Evolutionary conservation across 2,888 invertebrate genomes (phyloP).

Genomic region (Calameuta idolon): DNA sequence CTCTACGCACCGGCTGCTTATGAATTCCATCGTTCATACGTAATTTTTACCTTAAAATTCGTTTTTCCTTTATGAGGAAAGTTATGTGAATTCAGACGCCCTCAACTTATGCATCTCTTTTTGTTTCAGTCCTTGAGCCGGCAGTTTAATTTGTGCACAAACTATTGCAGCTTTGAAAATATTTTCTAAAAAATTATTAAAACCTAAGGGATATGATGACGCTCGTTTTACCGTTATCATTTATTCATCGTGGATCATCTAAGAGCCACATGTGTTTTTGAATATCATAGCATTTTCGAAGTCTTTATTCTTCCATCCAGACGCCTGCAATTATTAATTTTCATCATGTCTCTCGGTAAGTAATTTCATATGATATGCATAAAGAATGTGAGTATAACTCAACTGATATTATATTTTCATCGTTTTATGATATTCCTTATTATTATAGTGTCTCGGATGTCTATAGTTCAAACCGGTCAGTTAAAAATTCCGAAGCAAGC

Average conservation of each 20-base stretch:
- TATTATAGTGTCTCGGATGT: background rate
- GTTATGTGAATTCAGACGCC: background rate
- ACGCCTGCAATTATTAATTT: background rate
- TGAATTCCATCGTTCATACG: background rate
- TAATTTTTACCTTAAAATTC: background rate
- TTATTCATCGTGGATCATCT: background rate
- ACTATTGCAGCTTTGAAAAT: background rate
- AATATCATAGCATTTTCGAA: background rate
- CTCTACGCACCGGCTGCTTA: background rate
- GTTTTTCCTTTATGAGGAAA: background rate
- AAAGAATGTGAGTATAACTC: background rate
- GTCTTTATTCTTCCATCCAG: background rate
- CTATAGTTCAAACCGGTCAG: background rate
- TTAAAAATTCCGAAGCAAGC: background rate
- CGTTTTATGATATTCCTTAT: background rate
- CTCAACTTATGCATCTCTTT: background rate
- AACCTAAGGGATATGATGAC: background rate
- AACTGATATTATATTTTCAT: background rate
- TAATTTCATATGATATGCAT: background rate
- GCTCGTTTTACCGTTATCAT: background rate
- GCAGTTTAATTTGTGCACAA: background rate
- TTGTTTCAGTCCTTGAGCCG: background rate
- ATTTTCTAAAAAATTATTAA: background rate
- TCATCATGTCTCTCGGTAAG: background rate
- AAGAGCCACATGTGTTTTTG: background rate